A percentile compares a stretch with the other conserved stretches of the same genome.
Conservation (phyloP, 2,888 invertebrate genomes). For the Acronicta alni region DNA sequence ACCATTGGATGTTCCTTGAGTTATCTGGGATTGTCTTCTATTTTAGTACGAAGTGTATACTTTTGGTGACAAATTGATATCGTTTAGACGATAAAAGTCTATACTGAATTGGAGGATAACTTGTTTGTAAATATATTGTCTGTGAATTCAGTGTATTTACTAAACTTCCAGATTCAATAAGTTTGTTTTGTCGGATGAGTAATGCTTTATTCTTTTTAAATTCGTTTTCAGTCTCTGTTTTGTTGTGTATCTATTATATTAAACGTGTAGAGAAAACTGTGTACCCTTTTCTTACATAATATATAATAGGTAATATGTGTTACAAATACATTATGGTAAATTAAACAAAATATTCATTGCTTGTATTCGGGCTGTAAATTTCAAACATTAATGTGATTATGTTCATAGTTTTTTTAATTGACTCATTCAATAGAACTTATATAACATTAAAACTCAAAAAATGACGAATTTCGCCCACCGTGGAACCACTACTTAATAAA, state of each 20-base stretch:
- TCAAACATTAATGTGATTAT: no score
- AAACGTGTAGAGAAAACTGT: no score
- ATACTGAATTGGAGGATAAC: conserved; percentile 37
- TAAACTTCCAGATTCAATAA: conserved; percentile 28
- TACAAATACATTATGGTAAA: no score
- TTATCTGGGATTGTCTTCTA: conserved; percentile 69
- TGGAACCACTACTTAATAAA: no score
- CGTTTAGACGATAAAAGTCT: conserved; percentile 53
- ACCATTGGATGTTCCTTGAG: conserved; percentile 63
- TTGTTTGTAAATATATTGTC: conserved; percentile 49
- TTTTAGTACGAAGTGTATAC: conserved; percentile 67
- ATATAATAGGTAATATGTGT: no score
- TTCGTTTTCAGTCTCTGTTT: neutral
- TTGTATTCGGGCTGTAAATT: no score
- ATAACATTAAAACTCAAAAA: no score
- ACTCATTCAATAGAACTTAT: no score
- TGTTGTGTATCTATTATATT: neutral
- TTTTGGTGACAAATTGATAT: conserved; percentile 72
- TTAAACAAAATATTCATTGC: no score
- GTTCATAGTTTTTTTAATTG: no score
- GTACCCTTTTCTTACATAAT: no score
- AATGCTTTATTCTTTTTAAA: conserved; percentile 5
- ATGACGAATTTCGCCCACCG: no score
- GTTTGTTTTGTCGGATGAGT: conserved; percentile 37
- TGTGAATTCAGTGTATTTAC: conserved; percentile 44